phyloP scores from a whole-genome alignment of 2,797 vertebrate genomes.

The Leontocebus nigricollis region DNA sequence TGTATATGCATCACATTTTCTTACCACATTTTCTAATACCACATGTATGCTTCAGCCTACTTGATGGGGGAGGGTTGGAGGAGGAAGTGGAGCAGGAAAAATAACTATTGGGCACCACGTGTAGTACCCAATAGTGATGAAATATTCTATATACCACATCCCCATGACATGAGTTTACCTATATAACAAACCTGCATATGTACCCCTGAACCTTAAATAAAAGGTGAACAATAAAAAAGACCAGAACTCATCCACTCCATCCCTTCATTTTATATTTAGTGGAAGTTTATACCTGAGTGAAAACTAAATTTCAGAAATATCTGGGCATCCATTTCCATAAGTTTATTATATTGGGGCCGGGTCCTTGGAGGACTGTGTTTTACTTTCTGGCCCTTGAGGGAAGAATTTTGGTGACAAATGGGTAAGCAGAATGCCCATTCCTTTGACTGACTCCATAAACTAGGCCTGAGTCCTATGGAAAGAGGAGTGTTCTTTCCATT shows the following conservation, averaged over 20 bases:
- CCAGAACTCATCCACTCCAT: neutral
- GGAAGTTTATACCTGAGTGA: neutral
- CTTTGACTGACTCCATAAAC: neutral
- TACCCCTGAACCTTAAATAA: neutral
- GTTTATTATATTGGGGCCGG: neutral
- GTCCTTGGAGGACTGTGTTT: neutral
- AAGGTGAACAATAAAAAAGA: neutral
- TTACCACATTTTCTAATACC: neutral
- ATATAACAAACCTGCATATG: neutral
- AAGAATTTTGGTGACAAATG: neutral
- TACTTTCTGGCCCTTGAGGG: neutral
- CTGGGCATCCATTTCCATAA: neutral
- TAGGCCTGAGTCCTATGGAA: neutral
- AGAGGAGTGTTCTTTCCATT: neutral
- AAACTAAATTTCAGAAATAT: neutral
- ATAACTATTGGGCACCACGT: neutral
- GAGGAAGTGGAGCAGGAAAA: neutral
- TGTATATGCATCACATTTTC: neutral
- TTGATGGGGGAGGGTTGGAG: neutral
- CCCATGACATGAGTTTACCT: neutral
- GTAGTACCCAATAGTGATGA: neutral
- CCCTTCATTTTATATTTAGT: neutral
- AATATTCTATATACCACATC: neutral
- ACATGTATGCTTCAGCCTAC: neutral
- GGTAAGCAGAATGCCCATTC: neutral